Conservation (phyloP, 2,888 invertebrate genomes). For the Seira sanloemensis region DNA sequence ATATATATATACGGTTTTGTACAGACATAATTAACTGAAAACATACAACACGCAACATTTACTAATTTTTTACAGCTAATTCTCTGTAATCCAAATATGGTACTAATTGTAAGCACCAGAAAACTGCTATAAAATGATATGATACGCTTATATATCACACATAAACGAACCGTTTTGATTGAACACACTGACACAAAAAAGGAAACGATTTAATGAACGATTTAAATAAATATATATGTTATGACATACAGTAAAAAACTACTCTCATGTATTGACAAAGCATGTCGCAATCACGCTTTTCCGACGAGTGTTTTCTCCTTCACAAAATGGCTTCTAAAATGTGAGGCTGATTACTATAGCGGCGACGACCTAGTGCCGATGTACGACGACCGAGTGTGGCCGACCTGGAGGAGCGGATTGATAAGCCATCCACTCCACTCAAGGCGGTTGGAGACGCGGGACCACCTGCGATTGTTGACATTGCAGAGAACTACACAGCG, state of each 20-base stretch:
- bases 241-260: constrained; percentile 8
- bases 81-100: background rate
- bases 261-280: background rate
- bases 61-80: no score
- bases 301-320: background rate
- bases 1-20: background rate
- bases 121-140: no score
- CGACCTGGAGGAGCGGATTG: constrained; percentile 92
- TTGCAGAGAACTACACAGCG: constrained; percentile 95
- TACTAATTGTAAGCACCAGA: no score
- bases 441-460: constrained; percentile 87
- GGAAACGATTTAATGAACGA: background rate
- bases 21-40: background rate
- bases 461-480: constrained; percentile 93
- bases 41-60: background rate
- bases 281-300: constrained; percentile 15
- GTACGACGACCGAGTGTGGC: constrained; percentile 92
- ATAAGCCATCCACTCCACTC: constrained; percentile 93
- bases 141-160: no score
- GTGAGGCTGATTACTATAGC: constrained; percentile 63
- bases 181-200: background rate
- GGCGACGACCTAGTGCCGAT: constrained; percentile 90
- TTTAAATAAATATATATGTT: no score
- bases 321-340: background rate
- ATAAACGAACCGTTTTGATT: no score